Conservation (phyloP, 2,113 vertebrate species). For the Dunckerocampus dactyliophorus region DNA sequence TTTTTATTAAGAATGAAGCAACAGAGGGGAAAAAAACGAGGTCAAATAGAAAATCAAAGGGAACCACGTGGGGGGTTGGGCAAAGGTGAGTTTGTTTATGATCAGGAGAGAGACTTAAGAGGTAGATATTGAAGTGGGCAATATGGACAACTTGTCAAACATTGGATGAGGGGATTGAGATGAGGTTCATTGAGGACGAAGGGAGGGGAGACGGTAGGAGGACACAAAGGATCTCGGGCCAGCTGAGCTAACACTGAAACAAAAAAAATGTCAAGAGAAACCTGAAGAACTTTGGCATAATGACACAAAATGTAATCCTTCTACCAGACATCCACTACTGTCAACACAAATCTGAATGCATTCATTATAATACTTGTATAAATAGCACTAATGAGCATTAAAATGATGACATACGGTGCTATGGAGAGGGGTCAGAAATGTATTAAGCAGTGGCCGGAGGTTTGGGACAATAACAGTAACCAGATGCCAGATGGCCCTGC, state of each 20-base stretch:
- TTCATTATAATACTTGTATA: slow-evolving; percentile 39
- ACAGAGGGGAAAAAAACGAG: slow-evolving; percentile 37
- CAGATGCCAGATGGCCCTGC: slow-evolving; percentile 42
- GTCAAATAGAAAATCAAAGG: slow-evolving; percentile 53
- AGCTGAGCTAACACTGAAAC: slow-evolving; percentile 30
- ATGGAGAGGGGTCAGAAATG: slow-evolving; percentile 21
- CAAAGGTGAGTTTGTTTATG: slow-evolving; percentile 16
- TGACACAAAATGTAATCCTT: slow-evolving; percentile 22
- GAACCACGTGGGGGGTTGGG: slow-evolving; percentile 15
- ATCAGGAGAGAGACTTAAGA: slow-evolving; percentile 7
- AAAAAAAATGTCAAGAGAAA: background rate
- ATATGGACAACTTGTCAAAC: slow-evolving; percentile 4
- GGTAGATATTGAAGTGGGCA: slow-evolving; percentile 4
- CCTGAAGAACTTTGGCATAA: background rate
- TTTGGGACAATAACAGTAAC: slow-evolving; percentile 31
- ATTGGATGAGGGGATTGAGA: slow-evolving; percentile 11
- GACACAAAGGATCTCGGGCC: slow-evolving; percentile 19
- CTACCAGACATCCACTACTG: slow-evolving; percentile 13
- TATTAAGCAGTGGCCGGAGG: slow-evolving; percentile 31
- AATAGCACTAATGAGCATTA: slow-evolving; percentile 34
- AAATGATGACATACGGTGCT: slow-evolving; percentile 39
- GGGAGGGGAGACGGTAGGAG: slow-evolving; percentile 6
- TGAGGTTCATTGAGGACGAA: slow-evolving; percentile 15
- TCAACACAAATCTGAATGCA: slow-evolving; percentile 22
- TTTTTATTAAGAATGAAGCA: slow-evolving; percentile 52